Conservation (phyloP, 2,113 vertebrate species). For the Malurus alboscapulatus region DNA sequence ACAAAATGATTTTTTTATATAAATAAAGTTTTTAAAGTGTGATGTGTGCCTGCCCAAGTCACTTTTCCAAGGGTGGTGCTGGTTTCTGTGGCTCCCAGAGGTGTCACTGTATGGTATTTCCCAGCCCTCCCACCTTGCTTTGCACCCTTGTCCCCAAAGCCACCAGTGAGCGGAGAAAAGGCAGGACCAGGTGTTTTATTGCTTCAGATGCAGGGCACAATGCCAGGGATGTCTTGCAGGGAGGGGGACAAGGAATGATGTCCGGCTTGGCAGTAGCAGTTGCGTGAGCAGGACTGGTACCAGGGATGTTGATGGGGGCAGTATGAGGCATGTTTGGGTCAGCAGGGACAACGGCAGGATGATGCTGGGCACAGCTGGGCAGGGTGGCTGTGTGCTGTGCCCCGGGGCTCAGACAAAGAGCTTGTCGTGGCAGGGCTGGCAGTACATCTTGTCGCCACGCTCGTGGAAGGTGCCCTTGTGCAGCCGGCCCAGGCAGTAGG, state of each 20-base stretch:
- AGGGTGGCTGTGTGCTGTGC: neutral
- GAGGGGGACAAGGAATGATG: neutral
- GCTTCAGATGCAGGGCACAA: neutral
- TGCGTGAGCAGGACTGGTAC: accelerated
- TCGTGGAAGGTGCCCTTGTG: constrained; percentile 86
- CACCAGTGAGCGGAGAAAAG: neutral
- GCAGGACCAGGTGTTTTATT: neutral
- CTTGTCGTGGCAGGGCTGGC: constrained; percentile 77
- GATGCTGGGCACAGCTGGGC: accelerated
- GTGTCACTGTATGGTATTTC: accelerated
- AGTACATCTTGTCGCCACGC: constrained; percentile 80
- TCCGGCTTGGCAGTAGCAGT: neutral
- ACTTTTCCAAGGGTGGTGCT: neutral
- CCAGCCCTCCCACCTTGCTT: neutral
- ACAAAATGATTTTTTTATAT: constrained; percentile 84
- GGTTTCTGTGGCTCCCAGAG: accelerated
- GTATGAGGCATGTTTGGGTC: accelerated
- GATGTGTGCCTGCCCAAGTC: neutral
- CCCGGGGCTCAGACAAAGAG: constrained; percentile 70
- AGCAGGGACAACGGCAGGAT: accelerated
- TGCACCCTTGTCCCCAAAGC: neutral
- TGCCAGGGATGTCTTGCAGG: no score
- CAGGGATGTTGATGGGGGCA: neutral
- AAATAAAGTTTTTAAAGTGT: constrained; percentile 85
- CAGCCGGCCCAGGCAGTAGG: constrained; percentile 86